Percentiles rank a stretch among this genome's conserved stretches.
phyloP scores from a whole-genome alignment of 1,140 invertebrate genomes.

The Holcopasites calliopsidis region DNA sequence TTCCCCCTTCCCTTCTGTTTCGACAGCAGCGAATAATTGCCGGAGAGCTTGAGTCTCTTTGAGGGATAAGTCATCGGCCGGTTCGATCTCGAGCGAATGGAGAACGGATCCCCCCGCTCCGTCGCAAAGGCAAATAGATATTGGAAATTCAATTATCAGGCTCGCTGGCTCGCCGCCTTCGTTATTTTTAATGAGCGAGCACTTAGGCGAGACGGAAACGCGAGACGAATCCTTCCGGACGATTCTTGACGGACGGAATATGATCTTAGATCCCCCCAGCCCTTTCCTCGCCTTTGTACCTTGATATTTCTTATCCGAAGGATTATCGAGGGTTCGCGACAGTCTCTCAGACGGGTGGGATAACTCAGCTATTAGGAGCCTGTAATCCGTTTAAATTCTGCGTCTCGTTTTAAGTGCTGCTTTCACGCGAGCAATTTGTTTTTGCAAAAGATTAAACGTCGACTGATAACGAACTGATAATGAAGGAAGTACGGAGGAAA shows the following conservation, averaged over 20 bases:
- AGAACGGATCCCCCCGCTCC: neutral
- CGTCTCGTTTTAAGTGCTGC: constrained; percentile 25
- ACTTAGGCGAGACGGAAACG: constrained; percentile 34
- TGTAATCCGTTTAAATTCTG: constrained; percentile 40
- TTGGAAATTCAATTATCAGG: constrained; percentile 63
- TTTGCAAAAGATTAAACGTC: constrained; percentile 2
- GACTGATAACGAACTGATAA: neutral
- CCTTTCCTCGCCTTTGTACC: constrained; percentile 39
- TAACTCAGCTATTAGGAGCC: neutral
- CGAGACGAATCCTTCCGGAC: constrained; percentile 36
- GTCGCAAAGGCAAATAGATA: constrained; percentile 62
- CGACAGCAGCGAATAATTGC: constrained; percentile 39
- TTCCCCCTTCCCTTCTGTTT: constrained; percentile 15
- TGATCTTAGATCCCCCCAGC: constrained; percentile 41
- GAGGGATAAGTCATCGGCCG: constrained; percentile 36
- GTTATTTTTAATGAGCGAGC: constrained; percentile 65
- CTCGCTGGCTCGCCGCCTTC: constrained; percentile 48
- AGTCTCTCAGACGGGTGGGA: constrained; percentile 19
- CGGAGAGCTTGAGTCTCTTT: neutral
- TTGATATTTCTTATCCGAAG: constrained; percentile 49
- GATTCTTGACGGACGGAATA: constrained; percentile 29
- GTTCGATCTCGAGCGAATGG: neutral
- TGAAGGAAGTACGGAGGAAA: neutral
- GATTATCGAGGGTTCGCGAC: constrained; percentile 55
- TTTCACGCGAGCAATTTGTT: constrained; percentile 39